Percentiles rank a stretch among this genome's conserved stretches.
phyloP scores from a whole-genome alignment of 2,113 vertebrate species.

The Synodontis membranacea region DNA sequence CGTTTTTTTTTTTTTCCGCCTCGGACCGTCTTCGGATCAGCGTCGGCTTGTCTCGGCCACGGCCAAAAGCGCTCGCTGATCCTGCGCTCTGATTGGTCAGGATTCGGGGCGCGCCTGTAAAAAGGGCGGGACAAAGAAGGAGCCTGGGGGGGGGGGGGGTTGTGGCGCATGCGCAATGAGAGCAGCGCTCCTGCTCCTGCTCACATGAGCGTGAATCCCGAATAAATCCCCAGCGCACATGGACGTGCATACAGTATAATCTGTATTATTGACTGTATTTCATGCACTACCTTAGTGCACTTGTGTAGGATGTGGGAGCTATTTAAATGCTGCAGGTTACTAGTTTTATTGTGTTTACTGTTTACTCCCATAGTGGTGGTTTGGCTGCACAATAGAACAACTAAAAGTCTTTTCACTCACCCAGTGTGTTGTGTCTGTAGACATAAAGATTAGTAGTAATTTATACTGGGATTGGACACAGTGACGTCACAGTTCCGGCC shows the following conservation, averaged over 20 bases:
- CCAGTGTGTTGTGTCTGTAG: neutral
- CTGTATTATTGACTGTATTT: neutral
- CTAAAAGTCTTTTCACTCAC: neutral
- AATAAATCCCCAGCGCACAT: neutral
- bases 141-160: neutral
- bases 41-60: slow-evolving; percentile 30
- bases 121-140: slow-evolving; percentile 10
- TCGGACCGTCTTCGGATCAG: slow-evolving; percentile 1
- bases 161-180: slow-evolving; percentile 38
- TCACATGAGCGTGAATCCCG: neutral
- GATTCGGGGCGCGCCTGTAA: slow-evolving; percentile 49
- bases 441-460: neutral
- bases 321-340: neutral
- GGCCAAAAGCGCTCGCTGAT: slow-evolving; percentile 18
- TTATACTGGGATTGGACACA: neutral
- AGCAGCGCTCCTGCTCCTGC: neutral
- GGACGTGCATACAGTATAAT: neutral
- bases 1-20: neutral
- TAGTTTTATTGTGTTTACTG: neutral
- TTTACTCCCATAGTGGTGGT: neutral
- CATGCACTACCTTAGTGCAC: neutral
- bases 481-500: neutral
- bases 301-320: neutral
- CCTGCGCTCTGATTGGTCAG: slow-evolving; percentile 49
- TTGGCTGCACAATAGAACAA: neutral